phyloP scores from a whole-genome alignment of 2,113 vertebrate species.

The Nesoenas mayeri region DNA sequence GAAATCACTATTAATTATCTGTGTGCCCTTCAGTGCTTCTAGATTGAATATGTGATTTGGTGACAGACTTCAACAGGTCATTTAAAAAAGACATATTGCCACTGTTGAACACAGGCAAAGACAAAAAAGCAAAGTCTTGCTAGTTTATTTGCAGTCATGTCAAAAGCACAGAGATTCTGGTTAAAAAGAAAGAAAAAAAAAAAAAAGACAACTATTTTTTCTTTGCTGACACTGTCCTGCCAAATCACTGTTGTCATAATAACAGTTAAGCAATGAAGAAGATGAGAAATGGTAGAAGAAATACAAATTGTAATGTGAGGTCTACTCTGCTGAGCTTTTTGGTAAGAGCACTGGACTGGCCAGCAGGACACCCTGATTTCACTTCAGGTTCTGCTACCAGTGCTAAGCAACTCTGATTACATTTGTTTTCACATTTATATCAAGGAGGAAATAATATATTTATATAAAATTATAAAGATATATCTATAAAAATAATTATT shows the following conservation, averaged over 20 bases:
- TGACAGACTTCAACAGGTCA: not conserved
- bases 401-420: not conserved
- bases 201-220: fast-evolving
- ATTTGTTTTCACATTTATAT: not conserved
- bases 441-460: not conserved
- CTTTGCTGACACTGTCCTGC: not conserved
- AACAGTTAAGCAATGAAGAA: not conserved
- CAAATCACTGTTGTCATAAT: not conserved
- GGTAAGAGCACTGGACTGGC: not conserved
- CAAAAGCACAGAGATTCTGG: not conserved
- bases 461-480: not conserved
- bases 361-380: not conserved
- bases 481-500: not conserved
- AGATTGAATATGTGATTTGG: not conserved
- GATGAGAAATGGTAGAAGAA: not conserved
- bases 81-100: not conserved
- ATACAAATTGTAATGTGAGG: not conserved
- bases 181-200: not conserved
- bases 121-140: not conserved
- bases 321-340: not conserved
- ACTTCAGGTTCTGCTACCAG: not conserved
- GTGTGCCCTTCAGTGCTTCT: not conserved
- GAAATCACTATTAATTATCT: not conserved
- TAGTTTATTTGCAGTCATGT: not conserved
- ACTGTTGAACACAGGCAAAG: not conserved